Base-by-base conservation (phyloP, 2,113 vertebrate species). In the Trochalopteron elliotii region DNA sequence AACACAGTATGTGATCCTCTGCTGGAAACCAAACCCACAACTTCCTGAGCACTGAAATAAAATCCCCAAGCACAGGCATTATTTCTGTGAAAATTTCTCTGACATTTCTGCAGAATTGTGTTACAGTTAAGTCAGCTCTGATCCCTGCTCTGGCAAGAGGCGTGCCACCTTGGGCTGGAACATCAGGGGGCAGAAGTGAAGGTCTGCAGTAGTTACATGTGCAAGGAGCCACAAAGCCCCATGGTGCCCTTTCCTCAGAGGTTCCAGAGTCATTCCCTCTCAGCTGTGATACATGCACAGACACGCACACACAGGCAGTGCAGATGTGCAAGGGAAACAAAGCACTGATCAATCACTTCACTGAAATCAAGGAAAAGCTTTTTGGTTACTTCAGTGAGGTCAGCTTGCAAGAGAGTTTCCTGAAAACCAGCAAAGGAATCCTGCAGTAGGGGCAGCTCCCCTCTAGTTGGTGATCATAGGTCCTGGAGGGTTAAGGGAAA, bases 1-100 rank as follows among this genome's bases (percentile, higher is more conserved):
- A n/a, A 97, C 96, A 94, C 99, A 99, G 91, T 97, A 98, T 0
- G 99, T 96, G 56, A 98, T 97, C 71, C 98, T 98, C 89, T 98
- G 98, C 93, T 90, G 97, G 93, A 98, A 96, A 72, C 97, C 98
- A 78, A 98, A 81, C 16, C 98, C 98, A 75, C 99, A 99, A 94
- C 97, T 98, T 81, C 94, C 87, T 53, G 99, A 98, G 96, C 99
- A 99, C 99, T 99, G 79, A 63, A 97, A 97, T 61, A 67, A 96
- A 64, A 81, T 39, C 56, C 56, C 57, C 78, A 70, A 57, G 67
- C 50, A 63, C 17, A 79, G 81, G 37, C 17, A 5, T 83, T 42
- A 93, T 59, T 90, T 45, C 50, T 25, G 11, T 27, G 68, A 52
- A 65, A 69, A 22, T 15, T 39, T 20, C 50, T 57, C 42, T 13